Evolutionary conservation across 2,113 vertebrate species (phyloP), one percentile per base, ranked within the genome.

Genomic region (Crocuta crocuta): DNA sequence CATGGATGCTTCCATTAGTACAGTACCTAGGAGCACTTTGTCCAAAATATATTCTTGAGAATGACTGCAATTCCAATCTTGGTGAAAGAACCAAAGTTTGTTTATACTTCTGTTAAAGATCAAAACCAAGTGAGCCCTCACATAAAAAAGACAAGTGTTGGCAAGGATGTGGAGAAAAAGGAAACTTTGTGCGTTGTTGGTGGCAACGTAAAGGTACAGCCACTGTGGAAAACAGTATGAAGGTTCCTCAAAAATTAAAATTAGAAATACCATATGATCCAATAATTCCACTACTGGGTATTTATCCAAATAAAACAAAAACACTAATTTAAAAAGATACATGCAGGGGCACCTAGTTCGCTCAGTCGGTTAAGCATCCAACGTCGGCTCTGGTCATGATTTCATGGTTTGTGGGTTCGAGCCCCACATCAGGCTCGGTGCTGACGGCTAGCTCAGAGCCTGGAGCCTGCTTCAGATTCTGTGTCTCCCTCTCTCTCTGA

Each of bases 31-130:
- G 13, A 63, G 50, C 11, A 74, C 21, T 19, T 61, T 2, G 0
- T 43, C 31, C 76, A 43, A 91, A 88, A 45, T 6, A 81, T 35
- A 93, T 70, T 61, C 66, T 84, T 71, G 66, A 66, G 23, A 76
- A 85, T 61, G 81, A 85, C 13, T 19, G 7, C 6, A 33, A 43
- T 71, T 94, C 31, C 61, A 35, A 81, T 31, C 39, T 85, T 65
- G 31, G 28, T 45, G 48, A 94, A 91, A 84, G 2, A 73, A 74
- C 4, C 26, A 86, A 58, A 33, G 15, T 70, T 16, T 97, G 53
- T n/a, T 87, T 97, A 61, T 65, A 93, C 31, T 82, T 78, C 94
- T 23, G 17, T 63, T 94, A 94, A 96, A 88, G 61, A 66, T 70
- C 55, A 7, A 26, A 50, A 92, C 7, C 61, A 73, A 89, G 5